Evolutionary conservation across 2,113 vertebrate species (phyloP), one percentile per base, ranked within the genome.

Genomic region (Recurvirostra avosetta): DNA sequence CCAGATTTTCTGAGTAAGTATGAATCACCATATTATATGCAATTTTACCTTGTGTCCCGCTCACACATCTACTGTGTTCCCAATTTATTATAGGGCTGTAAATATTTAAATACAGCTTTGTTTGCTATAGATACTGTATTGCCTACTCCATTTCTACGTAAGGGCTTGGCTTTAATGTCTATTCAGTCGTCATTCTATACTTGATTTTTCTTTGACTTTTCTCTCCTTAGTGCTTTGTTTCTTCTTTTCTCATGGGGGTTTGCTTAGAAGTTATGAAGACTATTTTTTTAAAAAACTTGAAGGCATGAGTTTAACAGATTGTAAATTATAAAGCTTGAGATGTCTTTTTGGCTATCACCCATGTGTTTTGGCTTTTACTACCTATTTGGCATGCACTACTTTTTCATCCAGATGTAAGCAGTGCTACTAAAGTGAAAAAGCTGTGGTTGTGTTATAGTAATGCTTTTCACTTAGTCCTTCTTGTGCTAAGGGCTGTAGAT

Each of bases 301-400:
- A 92, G 45, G 7, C 11, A 49, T 1, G 36, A 65, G 16, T 92
- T 92, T 87, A 95, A 52, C 47, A 90, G 58, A 62, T 45, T 74
- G 68, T 77, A 80, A 86, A 70, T 90, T 73, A 41, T 18, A 93
- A 92, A 71, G 49, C 62, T 92, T 75, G 70, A 62, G 22, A 55
- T 93, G 52, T 43, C 18, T 75, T 94, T 90, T 77, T 91, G 88
- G 68, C 83, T 77, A 45, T 78, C 40, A 61, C 10, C 8, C 79
- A 29, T 22, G 12, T 63, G 40, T 86, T 95, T 92, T 94, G 83
- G 70, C 73, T 87, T 96, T 94, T 91, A 85, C 73, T 89, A 56
- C 49, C 74, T 93, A 62, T 80, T 93, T 97, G 90, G 50, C 59
- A 52, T 62, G 38, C 7, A 2, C n/a, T 77, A 12, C 20, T 59